Evolutionary conservation across 2,888 invertebrate genomes (phyloP), one percentile per base, ranked within the genome.

Genomic region (Camptogramma bilineatum): DNA sequence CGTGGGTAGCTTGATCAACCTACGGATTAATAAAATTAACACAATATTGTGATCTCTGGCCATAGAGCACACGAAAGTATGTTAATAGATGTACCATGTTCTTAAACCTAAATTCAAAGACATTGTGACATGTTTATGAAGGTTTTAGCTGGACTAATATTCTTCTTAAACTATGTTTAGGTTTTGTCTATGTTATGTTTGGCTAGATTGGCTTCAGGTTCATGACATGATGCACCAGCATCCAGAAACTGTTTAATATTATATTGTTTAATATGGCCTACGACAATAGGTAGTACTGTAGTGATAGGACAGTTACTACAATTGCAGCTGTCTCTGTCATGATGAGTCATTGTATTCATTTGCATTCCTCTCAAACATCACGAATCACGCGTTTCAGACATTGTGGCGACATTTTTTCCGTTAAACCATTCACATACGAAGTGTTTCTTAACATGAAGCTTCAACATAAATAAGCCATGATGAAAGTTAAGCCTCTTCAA

Each of bases 301-400:
- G 18, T 48, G 17, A 31, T 34, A 52, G n/a, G 18, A 53, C 52
- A 39, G 59, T 47, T 59, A 53, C 21, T 21, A 34, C 19, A 31
- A 34, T 17, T 47, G 31, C 34, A 46, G 48, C 28, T 50, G 51
- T n/a, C 39, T 80, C 75, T 74, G 74, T 68, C 76, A 51, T 86
- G 86, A 51, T 86, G 86, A 87, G 72, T 86, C 85, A 87, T 72
- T 76, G 73, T 71, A 70, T 74, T 79, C 74, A 77, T 83, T 84
- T 84, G 76, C 81, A 82, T 81, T 77, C 74, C 74, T 76, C 79
- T 79, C 72, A 65, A 71, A 75, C 69, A 39, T 69, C 66, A 63
- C 68, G 68, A 70, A 69, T 73, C 56, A 57, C 54, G 73, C 76
- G 73, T 79, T 74, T 60, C 70, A 81, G 82, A 82, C 79, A 71